These are phyloP conservation scores for Phragmatobia fuliginosa DNA, from an alignment of 2,888 invertebrate genomes.

Conservation along the genomic window DNA sequence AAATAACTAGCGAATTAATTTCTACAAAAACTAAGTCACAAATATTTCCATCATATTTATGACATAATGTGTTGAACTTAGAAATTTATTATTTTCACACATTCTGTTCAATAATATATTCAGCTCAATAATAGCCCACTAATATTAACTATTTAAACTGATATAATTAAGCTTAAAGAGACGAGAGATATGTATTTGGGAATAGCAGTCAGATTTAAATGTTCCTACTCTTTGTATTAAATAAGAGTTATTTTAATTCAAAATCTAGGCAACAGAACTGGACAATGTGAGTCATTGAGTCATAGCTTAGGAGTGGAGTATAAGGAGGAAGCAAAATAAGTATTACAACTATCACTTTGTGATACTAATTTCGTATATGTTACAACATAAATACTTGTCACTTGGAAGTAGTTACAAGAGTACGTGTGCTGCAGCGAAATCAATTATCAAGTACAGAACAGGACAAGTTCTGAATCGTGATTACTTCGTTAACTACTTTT, in stretches of 20 bases:
- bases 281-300: not conserved
- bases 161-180: too few relatives aligned
- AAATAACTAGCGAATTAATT: too few relatives aligned
- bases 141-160: too few relatives aligned
- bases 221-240: too few relatives aligned
- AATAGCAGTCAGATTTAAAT: too few relatives aligned
- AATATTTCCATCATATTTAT: too few relatives aligned
- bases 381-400: constrained; percentile 7
- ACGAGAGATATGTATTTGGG: too few relatives aligned
- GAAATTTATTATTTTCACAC: too few relatives aligned
- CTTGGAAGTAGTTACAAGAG: constrained; percentile 12
- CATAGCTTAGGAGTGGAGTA: not conserved
- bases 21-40: not conserved
- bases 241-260: too few relatives aligned
- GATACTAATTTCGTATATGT: not conserved
- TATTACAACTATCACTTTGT: not conserved
- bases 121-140: too few relatives aligned
- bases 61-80: not conserved
- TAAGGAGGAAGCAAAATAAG: not conserved
- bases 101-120: too few relatives aligned
- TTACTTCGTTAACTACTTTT: constrained; percentile 32
- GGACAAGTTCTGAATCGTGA: constrained; percentile 39
- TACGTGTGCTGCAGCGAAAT: constrained; percentile 38
- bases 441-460: constrained; percentile 38
- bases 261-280: too few relatives aligned